Evolutionary conservation across 2,113 vertebrate genomes (phyloP).

Genomic region (Micromys minutus): DNA sequence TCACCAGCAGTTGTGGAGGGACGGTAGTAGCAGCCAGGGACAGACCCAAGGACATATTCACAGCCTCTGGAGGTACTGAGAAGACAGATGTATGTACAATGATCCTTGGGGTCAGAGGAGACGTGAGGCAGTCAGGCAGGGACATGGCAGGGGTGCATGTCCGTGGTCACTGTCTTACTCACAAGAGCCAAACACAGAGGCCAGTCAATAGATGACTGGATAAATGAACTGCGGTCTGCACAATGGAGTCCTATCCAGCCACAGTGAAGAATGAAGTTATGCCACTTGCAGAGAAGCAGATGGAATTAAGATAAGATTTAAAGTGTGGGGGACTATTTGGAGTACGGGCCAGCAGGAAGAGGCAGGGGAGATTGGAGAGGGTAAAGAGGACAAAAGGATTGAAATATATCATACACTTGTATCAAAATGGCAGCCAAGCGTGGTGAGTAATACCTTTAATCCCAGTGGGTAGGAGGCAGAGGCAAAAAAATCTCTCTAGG

Average conservation of each 20-base stretch:
- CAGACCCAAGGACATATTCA: conserved; percentile 79
- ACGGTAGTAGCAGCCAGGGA: conserved; percentile 53
- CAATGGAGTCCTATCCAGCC: background rate
- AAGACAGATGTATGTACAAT: background rate
- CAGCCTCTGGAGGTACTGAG: conserved; percentile 71
- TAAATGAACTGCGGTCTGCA: background rate
- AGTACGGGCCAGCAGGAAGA: background rate
- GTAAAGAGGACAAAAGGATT: background rate
- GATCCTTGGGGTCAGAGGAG: background rate
- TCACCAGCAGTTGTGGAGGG: conserved; percentile 74
- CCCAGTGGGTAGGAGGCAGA: background rate
- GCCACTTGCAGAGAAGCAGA: background rate
- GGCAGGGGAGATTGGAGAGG: too few species aligned
- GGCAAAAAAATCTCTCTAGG: background rate
- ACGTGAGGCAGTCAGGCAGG: background rate
- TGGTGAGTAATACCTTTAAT: too few species aligned
- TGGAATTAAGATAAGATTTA: background rate
- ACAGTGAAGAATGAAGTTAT: background rate
- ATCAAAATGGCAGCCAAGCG: background rate
- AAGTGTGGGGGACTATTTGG: background rate
- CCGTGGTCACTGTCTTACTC: background rate
- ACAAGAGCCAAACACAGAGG: background rate
- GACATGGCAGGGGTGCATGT: background rate
- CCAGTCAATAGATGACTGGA: background rate
- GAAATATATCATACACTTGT: background rate